Evolutionary conservation across 2,888 invertebrate species (phyloP), one percentile per base, ranked within the genome.

Genomic region (Clistopyga incitator): DNA sequence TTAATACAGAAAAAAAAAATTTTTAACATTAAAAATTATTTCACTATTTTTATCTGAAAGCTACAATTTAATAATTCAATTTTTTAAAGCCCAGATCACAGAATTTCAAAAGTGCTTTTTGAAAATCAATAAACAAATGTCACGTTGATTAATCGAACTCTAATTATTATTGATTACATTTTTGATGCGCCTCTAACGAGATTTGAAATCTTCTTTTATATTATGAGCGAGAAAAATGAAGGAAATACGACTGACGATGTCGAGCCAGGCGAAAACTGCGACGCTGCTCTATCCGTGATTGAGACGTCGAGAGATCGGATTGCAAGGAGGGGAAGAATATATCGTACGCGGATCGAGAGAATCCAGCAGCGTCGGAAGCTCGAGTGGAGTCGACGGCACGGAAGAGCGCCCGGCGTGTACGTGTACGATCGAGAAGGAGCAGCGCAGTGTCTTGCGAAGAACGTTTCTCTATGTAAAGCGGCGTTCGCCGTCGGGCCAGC

Each of bases 291-390:
- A 54, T 75, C 13, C 59, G 50, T 52, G 79, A 83, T 83, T 83
- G 83, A 83, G 83, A 83, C 83, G 76, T 83, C 72, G 79, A 47
- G 76, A 59, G 83, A 83, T 83, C 79, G 42, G 70, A 76, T 83
- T 76, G 76, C 83, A 52, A 64, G 15, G 72, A 6, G 64, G 54
- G 56, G 68, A 75, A 54, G 65, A 78, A 64, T 78, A 50, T 71
- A 61, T 56, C 50, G 52, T 45, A 18, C 47, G 78, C 20, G 65
- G 18, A 72, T 52, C 71, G 65, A 71, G 76, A 23, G 76, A 23
- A 79, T 76, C 54, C 65, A 71, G 34, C 54, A 65, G 29, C 52
- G 23, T 50, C 61, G 23, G 68, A 47, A 81, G 59, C 59, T 45
- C 18, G 11, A n/a, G 64, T 29, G 38, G 61, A 50, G 34, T 34